Evolutionary conservation across 1,140 invertebrate species (phyloP).

Genomic region (Brachystomella parvula): DNA sequence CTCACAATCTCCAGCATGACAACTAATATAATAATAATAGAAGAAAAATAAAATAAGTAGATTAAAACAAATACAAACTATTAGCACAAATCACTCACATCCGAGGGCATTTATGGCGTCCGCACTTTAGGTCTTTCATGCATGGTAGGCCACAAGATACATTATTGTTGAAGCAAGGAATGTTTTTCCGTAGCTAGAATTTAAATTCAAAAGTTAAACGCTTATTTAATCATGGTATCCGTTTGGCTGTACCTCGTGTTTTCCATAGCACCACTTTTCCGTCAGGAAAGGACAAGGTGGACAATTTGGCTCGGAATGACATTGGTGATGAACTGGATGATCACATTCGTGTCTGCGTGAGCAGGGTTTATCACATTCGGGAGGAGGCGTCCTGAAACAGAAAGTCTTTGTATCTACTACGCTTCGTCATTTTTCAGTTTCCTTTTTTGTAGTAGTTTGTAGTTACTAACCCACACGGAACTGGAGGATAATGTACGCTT

Average conservation of each 20-base stretch:
- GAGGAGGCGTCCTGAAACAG: conserved; percentile 66
- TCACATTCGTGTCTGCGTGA: conserved; percentile 65
- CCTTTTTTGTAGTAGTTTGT: not conserved
- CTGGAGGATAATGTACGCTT: conserved; percentile 75
- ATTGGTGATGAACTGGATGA: conserved; percentile 70
- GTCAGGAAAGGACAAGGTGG: conserved; percentile 90
- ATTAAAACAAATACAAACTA: no score
- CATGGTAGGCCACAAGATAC: conserved; percentile 86
- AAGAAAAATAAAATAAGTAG: conserved; percentile 1
- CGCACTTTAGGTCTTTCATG: conserved; percentile 64
- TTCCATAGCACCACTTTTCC: conserved; percentile 76
- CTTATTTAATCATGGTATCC: not conserved
- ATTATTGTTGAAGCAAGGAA: conserved; percentile 77
- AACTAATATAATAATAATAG: no score
- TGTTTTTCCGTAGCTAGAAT: conserved; percentile 62
- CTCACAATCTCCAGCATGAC: conserved; percentile 62
- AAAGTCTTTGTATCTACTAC: not conserved
- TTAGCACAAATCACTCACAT: not conserved
- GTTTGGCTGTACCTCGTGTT: conserved; percentile 60
- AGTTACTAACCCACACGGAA: conserved; percentile 51
- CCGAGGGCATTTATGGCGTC: conserved; percentile 62
- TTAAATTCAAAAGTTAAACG: conserved; percentile 8
- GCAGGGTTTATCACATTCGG: conserved; percentile 69
- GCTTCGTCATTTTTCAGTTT: no score
- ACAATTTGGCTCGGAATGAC: conserved; percentile 65